Evolutionary conservation across 2,797 vertebrate species (phyloP), one percentile per base, ranked within the genome.

Genomic region (Cossypha heuglini): DNA sequence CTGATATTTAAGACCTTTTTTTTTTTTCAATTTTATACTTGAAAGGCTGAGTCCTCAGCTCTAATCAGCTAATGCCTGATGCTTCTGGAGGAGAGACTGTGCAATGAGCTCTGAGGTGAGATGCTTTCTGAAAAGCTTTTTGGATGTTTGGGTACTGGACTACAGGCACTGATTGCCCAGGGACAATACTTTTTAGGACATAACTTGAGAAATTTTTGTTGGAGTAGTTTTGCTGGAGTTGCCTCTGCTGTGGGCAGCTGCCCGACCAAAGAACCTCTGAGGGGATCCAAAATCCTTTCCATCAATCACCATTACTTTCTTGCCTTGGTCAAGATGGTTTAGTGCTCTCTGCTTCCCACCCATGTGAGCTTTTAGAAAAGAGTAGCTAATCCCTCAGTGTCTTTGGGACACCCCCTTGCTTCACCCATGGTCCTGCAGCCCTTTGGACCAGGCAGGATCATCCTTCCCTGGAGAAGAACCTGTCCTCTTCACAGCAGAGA

Each of bases 21-120:
- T 82, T 83, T 76, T 84, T 49, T 82, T 69, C 75, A 35, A 22
- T 94, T 92, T 91, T 86, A 31, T 57, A 48, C 62, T 76, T 1
- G 1, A 69, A 90, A 80, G 64, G 35, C 31, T 43, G 82, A 91
- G 31, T 68, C 28, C 61, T 83, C 29, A 54, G 31, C 46, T 63
- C 15, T 78, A 35, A 92, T 72, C 82, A 82, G 61, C 61, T 62
- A 80, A 77, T 15, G 28, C 33, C 57, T 68, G 42, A 24, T 0
- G 0, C 62, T 80, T 67, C 29, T 72, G 51, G 31, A 63, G 26
- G 48, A 33, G 45, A 48, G 31, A 28, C 17, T 3, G 8, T 11
- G 64, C 51, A 55, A 6, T 4, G 37, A 43, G 33, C 49, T 48
- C 43, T 22, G 46, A 59, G 28, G 35, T 72, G 67, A 84, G 86